These are phyloP conservation scores for Sycophila texana DNA, from an alignment of 2,888 invertebrate species.

Conservation along the genomic window DNA sequence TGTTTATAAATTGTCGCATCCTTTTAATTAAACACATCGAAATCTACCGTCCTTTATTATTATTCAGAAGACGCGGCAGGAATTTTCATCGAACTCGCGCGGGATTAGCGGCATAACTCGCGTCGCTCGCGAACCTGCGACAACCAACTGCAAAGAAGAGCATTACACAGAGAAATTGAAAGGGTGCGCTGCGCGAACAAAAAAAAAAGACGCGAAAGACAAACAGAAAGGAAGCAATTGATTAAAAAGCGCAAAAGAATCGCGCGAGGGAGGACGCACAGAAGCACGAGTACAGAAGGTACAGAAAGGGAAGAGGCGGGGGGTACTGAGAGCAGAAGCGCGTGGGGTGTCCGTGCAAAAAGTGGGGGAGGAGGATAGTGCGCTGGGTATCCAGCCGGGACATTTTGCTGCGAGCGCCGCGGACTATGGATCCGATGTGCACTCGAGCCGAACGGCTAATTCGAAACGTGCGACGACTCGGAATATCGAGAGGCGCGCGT, in stretches of 20 bases:
- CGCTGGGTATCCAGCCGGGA: conserved; percentile 54
- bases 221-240: conserved; percentile 27
- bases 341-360: conserved; percentile 7
- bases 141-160: not conserved
- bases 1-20: too few relatives aligned
- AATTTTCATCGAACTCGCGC: not conserved
- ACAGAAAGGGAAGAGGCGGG: conserved; percentile 25
- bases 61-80: too few relatives aligned
- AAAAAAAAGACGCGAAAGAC: not conserved
- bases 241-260: not conserved
- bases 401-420: conserved; percentile 61
- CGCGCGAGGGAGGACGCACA: conserved; percentile 15
- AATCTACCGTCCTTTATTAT: too few relatives aligned
- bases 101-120: not conserved
- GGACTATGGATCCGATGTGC: conserved; percentile 70
- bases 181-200: not conserved
- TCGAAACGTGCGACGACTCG: conserved; percentile 73
- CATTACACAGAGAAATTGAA: not conserved
- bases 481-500: conserved; percentile 61
- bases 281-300: too few relatives aligned
- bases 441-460: conserved; percentile 73
- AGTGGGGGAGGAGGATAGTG: too few relatives aligned
- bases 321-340: conserved; percentile 50
- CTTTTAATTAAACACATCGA: too few relatives aligned
- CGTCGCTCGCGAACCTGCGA: too few relatives aligned